Conservation (phyloP, 2,797 vertebrate species). For the Parotocinclus haroldoi region DNA sequence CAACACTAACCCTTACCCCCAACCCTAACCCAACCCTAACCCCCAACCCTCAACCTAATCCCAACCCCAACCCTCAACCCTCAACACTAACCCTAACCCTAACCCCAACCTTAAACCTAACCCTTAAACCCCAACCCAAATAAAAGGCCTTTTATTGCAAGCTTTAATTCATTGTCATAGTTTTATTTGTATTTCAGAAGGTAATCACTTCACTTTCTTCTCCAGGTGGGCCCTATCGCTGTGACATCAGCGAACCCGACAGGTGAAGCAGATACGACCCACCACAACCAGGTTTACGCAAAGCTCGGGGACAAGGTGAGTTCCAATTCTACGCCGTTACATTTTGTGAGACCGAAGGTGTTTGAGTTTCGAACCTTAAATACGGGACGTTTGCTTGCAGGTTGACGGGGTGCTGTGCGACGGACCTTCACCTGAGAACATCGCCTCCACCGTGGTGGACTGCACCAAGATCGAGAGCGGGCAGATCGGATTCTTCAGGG, state of each 20-base stretch:
- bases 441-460: slow-evolving; percentile 89
- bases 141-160: too few species aligned
- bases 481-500: slow-evolving; percentile 82
- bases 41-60: too few species aligned
- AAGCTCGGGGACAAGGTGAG: slow-evolving; percentile 83
- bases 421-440: slow-evolving; percentile 86
- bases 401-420: slow-evolving; percentile 87
- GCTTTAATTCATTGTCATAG: neutral
- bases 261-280: slow-evolving; percentile 88
- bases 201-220: neutral
- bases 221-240: slow-evolving; percentile 83
- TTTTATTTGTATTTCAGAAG: neutral
- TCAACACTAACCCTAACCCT: too few species aligned
- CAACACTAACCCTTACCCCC: too few species aligned
- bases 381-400: slow-evolving; percentile 52
- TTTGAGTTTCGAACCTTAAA: too few species aligned
- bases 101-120: too few species aligned
- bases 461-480: slow-evolving; percentile 84
- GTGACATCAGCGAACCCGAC: slow-evolving; percentile 91
- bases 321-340: neutral
- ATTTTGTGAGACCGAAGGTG: neutral
- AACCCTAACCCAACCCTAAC: too few species aligned
- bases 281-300: slow-evolving; percentile 89
- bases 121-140: too few species aligned
- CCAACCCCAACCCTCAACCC: too few species aligned